These are phyloP conservation scores for Chromobotia macracanthus DNA, from an alignment of 2,797 vertebrate genomes.

Conservation along the genomic window DNA sequence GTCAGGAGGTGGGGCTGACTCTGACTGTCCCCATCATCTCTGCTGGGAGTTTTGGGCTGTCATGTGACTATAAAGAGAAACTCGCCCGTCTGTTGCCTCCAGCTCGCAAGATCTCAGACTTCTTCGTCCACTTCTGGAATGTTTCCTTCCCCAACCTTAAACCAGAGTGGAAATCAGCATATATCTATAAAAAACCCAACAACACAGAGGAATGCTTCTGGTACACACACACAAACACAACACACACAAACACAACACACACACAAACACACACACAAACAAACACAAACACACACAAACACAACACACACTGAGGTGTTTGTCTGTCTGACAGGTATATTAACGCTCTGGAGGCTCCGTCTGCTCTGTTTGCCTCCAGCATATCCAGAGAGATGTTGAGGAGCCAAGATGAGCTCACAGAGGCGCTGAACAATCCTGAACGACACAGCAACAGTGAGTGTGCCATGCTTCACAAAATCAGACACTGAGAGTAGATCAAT, in stretches of 20 bases:
- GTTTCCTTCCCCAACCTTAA: slow-evolving; percentile 79
- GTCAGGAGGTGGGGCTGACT: slow-evolving; percentile 79
- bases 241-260: neutral
- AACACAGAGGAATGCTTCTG: slow-evolving; percentile 87
- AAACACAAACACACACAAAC: slow-evolving; percentile 7
- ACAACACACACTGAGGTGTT: neutral
- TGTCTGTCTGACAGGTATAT: slow-evolving; percentile 83
- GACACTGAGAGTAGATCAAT: no score
- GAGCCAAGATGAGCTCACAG: slow-evolving; percentile 41
- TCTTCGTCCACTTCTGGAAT: slow-evolving; percentile 87
- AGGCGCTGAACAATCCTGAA: neutral
- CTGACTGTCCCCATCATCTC: slow-evolving; percentile 89
- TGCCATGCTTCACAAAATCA: no score
- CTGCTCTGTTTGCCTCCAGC: slow-evolving; percentile 67
- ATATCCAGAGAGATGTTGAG: slow-evolving; percentile 55
- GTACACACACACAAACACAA: slow-evolving; percentile 71
- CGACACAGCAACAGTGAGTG: slow-evolving; percentile 75
- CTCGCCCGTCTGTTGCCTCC: slow-evolving; percentile 88
- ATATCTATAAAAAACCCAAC: slow-evolving; percentile 83
- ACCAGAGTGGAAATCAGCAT: slow-evolving; percentile 78
- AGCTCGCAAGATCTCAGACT: slow-evolving; percentile 85
- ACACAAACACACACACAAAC: slow-evolving; percentile 14
- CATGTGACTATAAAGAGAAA: slow-evolving; percentile 87
- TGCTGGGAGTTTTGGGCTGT: slow-evolving; percentile 88
- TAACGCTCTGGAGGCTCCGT: slow-evolving; percentile 81